Base-by-base conservation (phyloP, 2,888 invertebrate genomes). In the Torymus auratus region DNA sequence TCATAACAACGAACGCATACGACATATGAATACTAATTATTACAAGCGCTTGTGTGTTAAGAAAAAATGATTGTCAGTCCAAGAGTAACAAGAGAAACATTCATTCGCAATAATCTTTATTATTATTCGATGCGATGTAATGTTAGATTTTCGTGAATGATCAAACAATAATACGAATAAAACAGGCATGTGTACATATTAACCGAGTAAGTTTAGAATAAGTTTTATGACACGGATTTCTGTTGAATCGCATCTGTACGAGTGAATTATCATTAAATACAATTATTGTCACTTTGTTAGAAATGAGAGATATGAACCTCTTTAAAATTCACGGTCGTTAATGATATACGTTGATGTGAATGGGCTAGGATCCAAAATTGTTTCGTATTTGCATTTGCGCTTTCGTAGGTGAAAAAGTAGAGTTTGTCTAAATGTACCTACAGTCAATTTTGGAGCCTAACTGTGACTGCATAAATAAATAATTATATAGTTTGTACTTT, bases 341-440 rank as follows among this genome's bases (percentile, higher is more conserved):
- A 74, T 80, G n/a, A 14, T 72, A 76, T 75, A 70, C 60, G 67
- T 78, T 81, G 69, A 71, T 74, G 60, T 78, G 65, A 78, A 70
- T 73, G 55, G n/a, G 75, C 53, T 78, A 75, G 75, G 75, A 83
- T 83, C 78, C 82, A 78, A 83, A 80, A 83, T 83, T 83, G 75
- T 74, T 75, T 52, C 69, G 62, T 62, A 76, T 65, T 68, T 72
- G 65, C 60, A 78, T 67, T 74, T 72, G 50, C 52, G 65, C 60
- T 75, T 78, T n/a, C 28, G 56, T 69, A 75, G 75, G 61, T 70
- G 12, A 65, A 65, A 67, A 61, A 71, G 12, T 73, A 78, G 23
- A 78, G 23, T 78, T 75, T 72, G 11, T 71, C 23, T 71, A 20
- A 61, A 78, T 60, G 60, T 73, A 73, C 56, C 20, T 77, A 74